phyloP scores from a whole-genome alignment of 1,140 invertebrate genomes.

The Cotesia chilonis region DNA sequence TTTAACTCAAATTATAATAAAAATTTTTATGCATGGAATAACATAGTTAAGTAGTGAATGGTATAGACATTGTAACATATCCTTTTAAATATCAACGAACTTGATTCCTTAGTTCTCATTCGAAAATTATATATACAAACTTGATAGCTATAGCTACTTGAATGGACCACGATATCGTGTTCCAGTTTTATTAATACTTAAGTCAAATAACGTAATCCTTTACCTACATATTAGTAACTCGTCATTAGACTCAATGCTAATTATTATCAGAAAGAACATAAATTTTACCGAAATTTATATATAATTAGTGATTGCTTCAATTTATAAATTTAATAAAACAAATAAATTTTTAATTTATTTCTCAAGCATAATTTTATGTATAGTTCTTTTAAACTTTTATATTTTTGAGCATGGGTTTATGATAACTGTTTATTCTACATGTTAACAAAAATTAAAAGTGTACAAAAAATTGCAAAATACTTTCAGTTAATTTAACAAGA shows the following conservation, averaged over 20 bases:
- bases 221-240: not conserved
- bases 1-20: not conserved
- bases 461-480: not conserved
- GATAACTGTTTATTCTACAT: not conserved
- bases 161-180: slow-evolving; percentile 26
- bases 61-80: not conserved
- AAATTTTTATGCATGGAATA: not conserved
- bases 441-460: not conserved
- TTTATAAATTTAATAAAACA: too few relatives aligned
- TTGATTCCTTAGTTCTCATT: slow-evolving; percentile 9
- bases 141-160: slow-evolving; percentile 1
- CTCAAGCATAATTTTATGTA: too few relatives aligned
- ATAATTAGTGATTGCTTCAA: too few relatives aligned
- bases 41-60: slow-evolving; percentile 3
- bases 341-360: too few relatives aligned
- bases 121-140: slow-evolving; percentile 5
- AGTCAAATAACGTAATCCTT: not conserved
- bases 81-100: slow-evolving; percentile 9
- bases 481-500: not conserved
- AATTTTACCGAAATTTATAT: too few relatives aligned
- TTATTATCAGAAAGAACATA: not conserved
- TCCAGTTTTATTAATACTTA: slow-evolving; percentile 12
- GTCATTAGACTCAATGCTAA: not conserved
- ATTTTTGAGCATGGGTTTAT: too few relatives aligned
- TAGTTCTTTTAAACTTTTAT: too few relatives aligned